Percentiles rank a stretch among this genome's conserved stretches.
Evolutionary conservation across 2,888 invertebrate species (phyloP).

Genomic region (Melipona beecheii): DNA sequence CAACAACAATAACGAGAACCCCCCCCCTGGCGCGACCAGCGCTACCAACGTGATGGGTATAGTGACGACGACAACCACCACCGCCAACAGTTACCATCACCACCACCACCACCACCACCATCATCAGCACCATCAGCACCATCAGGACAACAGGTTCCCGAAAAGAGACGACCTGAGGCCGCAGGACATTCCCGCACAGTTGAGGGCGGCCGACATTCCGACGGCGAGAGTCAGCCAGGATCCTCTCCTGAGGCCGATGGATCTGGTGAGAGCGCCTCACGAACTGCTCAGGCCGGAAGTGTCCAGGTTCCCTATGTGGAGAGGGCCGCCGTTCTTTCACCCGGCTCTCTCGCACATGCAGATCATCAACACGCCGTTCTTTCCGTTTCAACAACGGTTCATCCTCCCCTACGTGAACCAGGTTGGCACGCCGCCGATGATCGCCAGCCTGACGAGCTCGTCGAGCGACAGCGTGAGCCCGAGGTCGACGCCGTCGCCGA

Average conservation of each 20-base stretch:
- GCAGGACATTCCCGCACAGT: conserved; percentile 68
- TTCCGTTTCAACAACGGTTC: conserved; percentile 80
- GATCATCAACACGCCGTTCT: conserved; percentile 79
- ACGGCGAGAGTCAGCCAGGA: conserved; percentile 65
- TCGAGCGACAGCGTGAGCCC: conserved; percentile 81
- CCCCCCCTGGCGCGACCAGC: conserved; percentile 55
- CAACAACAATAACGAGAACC: conserved; percentile 63
- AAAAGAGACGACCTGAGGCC: conserved; percentile 74
- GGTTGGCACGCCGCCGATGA: conserved; percentile 72
- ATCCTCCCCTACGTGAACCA: conserved; percentile 80
- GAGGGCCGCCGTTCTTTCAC: conserved; percentile 79
- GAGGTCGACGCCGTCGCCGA: conserved; percentile 80
- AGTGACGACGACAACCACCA: conserved; percentile 65
- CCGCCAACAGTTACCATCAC: conserved; percentile 70
- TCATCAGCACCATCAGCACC: conserved; percentile 64
- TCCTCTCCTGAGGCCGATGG: conserved; percentile 68
- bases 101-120: conserved; percentile 62
- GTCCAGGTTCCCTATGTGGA: conserved; percentile 80
- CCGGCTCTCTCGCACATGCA: conserved; percentile 81
- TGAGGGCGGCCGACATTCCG: conserved; percentile 71
- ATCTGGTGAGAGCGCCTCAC: conserved; percentile 71
- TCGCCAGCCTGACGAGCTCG: conserved; percentile 76
- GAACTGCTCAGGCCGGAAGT: conserved; percentile 79
- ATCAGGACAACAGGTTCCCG: conserved; percentile 71
- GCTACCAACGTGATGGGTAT: conserved; percentile 54